Evolutionary conservation across 2,113 vertebrate genomes (phyloP), one percentile per base, ranked within the genome.

Genomic region (Tympanuchus pallidicinctus): DNA sequence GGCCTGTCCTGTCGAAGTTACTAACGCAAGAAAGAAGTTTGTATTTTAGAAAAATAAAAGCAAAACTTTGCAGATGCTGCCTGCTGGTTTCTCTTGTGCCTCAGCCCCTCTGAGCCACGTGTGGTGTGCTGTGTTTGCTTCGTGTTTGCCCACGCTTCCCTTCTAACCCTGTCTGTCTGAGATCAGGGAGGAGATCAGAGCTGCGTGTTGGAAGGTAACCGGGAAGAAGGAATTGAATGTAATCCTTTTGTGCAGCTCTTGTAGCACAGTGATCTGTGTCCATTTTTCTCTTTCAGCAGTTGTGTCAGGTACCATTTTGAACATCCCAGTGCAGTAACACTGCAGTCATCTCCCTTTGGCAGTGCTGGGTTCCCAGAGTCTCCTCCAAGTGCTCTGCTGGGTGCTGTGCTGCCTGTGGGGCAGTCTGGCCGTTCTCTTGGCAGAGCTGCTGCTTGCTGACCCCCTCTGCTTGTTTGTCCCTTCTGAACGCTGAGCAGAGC

Each of bases 1-100:
- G 76, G 89, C 77, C 66, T 81, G 13, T 88, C 85, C 60, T 84
- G 75, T 86, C 91, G 69, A 89, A 94, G 71, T 96, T 92, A 96
- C 82, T 96, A 90, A 97, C 91, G 67, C 63, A 36, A 86, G 84
- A 92, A 82, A 96, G 79, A 89, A 79, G 82, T 89, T 95, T 96
- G 88, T 94, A 93, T 94, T 95, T 97, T 94, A 95, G 90, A 95
- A 88, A 96, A 97, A 96, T 94, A 96, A 96, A 88, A 92, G 52
- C 87, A 67, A 94, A 92, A 93, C 86, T 95, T 96, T 95, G 79
- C 91, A 90, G 83, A 94, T 65, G 79, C 90, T 94, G 73, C 93
- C 82, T 86, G 94, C 81, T 94, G 77, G 70, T 97, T 95, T 97
- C 93, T 95, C 54, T 96, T 21, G 5, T 93, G 80, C 89, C 92